A percentile compares a stretch with the other conserved stretches of the same genome.
These are phyloP conservation scores for Cydia splendana DNA, from an alignment of 1,140 invertebrate species.

Conservation along the genomic window DNA sequence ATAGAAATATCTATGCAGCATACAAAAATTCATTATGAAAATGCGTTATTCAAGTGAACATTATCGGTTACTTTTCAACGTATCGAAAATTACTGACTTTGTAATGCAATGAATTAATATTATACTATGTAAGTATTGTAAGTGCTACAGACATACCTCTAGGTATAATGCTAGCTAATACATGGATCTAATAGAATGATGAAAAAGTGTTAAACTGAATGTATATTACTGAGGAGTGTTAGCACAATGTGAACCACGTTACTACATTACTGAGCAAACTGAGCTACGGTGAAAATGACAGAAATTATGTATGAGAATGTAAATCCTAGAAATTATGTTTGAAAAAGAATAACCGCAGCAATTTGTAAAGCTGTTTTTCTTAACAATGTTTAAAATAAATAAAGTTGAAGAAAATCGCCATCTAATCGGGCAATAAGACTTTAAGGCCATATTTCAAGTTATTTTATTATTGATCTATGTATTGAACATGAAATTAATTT, in stretches of 20 bases:
- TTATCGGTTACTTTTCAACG: too few species aligned
- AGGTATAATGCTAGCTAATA: not conserved
- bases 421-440: too few species aligned
- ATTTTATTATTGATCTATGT: too few species aligned
- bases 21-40: not conserved
- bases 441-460: too few species aligned
- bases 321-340: not conserved
- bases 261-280: not conserved
- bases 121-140: not conserved
- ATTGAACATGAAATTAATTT: not conserved
- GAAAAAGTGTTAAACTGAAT: conserved; percentile 15
- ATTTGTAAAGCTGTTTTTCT: not conserved
- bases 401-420: too few species aligned
- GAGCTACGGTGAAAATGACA: not conserved
- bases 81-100: too few species aligned
- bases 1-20: not conserved
- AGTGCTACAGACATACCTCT: not conserved
- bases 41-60: too few species aligned
- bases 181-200: not conserved
- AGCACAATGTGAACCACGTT: not conserved
- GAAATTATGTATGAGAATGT: not conserved
- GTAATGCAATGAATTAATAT: not conserved
- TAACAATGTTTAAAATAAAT: not conserved
- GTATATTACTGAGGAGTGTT: not conserved
- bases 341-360: not conserved